Conservation (phyloP, 35 echinoderm and acorn worm species). For the Hemicentrotus pulcherrimus region DNA sequence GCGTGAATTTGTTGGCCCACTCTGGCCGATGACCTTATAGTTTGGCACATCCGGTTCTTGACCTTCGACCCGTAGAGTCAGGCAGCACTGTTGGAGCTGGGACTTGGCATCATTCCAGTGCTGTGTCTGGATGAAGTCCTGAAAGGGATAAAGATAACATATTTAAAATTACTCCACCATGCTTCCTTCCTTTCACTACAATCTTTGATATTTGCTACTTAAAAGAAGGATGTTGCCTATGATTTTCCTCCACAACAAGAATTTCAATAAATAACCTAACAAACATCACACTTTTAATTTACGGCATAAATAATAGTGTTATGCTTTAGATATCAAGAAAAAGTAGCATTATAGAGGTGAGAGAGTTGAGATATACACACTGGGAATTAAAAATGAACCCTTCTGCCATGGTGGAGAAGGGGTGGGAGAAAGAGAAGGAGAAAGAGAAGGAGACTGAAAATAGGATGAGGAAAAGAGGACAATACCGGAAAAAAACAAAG, state of each 20-base stretch:
- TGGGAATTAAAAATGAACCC: no score
- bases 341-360: no score
- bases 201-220: background rate
- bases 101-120: conserved; percentile 99
- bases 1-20: conserved; percentile 80
- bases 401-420: no score
- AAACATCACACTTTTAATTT: background rate
- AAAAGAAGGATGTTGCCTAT: no score
- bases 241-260: background rate
- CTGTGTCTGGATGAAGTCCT: conserved; percentile 86
- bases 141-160: background rate
- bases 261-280: background rate
- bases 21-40: conserved; percentile 88
- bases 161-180: background rate
- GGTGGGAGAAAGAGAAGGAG: background rate
- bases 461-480: no score
- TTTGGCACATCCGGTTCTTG: conserved; percentile 80
- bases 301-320: no score
- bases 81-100: conserved; percentile 88
- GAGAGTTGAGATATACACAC: no score
- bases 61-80: conserved; percentile 74
- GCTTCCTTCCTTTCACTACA: background rate
- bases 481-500: background rate
- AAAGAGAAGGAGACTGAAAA: background rate
- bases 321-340: no score